Evolutionary conservation across 2,888 invertebrate genomes (phyloP).

Genomic region (Muschampia plurimacula): DNA sequence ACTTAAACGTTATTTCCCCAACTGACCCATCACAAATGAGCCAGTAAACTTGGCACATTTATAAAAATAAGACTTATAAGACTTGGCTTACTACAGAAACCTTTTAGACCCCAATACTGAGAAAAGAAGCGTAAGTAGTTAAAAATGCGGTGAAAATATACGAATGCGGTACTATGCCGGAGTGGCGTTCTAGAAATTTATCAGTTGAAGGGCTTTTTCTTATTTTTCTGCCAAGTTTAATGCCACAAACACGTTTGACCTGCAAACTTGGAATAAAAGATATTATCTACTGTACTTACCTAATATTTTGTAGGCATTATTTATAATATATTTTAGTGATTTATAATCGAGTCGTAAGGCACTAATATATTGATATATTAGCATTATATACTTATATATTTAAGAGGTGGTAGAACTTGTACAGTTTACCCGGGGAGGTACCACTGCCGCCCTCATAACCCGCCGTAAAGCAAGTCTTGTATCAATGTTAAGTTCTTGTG

Average conservation of each 20-base stretch:
- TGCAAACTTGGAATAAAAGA: neutral
- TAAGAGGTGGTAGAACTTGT: too few relatives aligned
- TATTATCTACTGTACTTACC: constrained; percentile 1
- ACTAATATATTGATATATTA: too few relatives aligned
- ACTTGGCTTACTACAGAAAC: constrained; percentile 6
- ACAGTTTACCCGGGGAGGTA: too few relatives aligned
- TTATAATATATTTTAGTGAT: too few relatives aligned
- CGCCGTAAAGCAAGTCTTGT: too few relatives aligned
- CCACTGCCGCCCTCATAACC: too few relatives aligned
- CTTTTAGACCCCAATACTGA: constrained; percentile 17
- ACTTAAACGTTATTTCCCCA: neutral
- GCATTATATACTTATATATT: too few relatives aligned
- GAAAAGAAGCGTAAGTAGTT: neutral
- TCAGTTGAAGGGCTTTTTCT: constrained; percentile 8
- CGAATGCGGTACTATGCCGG: neutral
- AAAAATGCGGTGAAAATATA: neutral
- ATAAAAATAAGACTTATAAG: constrained; percentile 8
- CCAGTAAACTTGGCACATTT: neutral
- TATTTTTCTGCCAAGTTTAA: constrained; percentile 2
- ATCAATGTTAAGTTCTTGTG: too few relatives aligned
- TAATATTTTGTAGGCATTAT: neutral
- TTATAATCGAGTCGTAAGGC: neutral
- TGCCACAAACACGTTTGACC: constrained; percentile 6
- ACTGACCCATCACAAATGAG: neutral
- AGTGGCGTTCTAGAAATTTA: constrained; percentile 6